Evolutionary conservation across 2,113 vertebrate genomes (phyloP), one percentile per base, ranked within the genome.

Genomic region (Heterotis niloticus): DNA sequence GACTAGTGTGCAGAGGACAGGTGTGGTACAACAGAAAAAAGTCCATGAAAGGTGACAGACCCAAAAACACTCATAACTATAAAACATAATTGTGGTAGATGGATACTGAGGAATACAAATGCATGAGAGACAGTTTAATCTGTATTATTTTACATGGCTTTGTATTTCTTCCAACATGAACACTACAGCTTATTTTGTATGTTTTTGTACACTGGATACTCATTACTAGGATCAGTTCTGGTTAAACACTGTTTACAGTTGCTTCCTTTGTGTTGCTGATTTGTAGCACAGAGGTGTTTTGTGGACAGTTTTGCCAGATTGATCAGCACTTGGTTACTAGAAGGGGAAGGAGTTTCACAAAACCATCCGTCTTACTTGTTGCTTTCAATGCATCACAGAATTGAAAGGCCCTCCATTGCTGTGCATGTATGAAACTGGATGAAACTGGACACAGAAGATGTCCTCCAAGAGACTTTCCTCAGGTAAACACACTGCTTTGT

Each of bases 271-370:
- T 56, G 23, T 20, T 73, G 51, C 51, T n/a, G 70, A 23, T 34
- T 23, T 12, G 70, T 10, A 51, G 7, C 70, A 56, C 70, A 56
- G 2, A 16, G 51, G 12, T 73, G 70, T 20, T 56, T 51, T 51
- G 51, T 73, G 70, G 51, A 56, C 51, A 14, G 17, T 73, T 71
- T 70, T 51, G 18, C 54, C 34, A 73, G 5, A 73, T 73, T 73
- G 70, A 54, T 73, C 68, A 28, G 68, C 10, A 34, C 23, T 54
- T 56, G 52, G 59, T 62, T 62, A 11, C 59, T 62, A 20, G 59
- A 54, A 44, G 20, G 4, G 52, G 70, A 51, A 52, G 14, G 52
- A 51, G 51, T 54, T 51, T 73, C n/a, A 18, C 16, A 56, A 56
- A 10, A 73, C 51, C 14, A 73, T 71, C 69, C 17, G 16, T 73